These are phyloP conservation scores for Otolemur crassicaudatus DNA, from an alignment of 2,797 vertebrate species.

Conservation along the genomic window DNA sequence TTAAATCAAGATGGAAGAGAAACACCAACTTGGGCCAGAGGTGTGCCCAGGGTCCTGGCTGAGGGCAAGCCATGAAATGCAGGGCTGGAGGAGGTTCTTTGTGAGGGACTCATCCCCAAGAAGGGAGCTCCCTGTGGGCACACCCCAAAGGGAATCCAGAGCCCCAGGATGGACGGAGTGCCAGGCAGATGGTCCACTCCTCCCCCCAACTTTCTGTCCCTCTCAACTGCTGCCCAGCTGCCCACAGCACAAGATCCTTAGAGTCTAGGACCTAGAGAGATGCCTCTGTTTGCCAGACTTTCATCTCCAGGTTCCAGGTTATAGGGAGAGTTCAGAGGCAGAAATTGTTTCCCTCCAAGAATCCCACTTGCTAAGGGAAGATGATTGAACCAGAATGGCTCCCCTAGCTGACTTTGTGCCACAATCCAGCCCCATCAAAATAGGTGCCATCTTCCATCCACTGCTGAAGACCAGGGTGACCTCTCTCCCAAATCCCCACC, in stretches of 20 bases:
- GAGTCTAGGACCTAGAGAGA: not conserved
- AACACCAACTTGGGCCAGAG: no score
- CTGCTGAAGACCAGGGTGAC: not conserved
- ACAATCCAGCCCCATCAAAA: not conserved
- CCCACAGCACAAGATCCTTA: not conserved
- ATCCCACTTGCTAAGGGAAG: not conserved
- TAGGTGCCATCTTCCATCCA: not conserved
- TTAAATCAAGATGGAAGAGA: not conserved
- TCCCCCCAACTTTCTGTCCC: not conserved
- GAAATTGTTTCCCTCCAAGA: not conserved
- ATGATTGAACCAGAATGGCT: not conserved
- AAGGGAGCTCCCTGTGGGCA: not conserved
- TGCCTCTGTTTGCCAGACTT: not conserved
- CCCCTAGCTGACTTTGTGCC: not conserved
- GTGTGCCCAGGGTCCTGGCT: not conserved
- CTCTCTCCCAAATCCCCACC: not conserved
- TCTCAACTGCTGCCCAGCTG: not conserved
- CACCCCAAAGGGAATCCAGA: not conserved
- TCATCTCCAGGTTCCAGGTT: not conserved
- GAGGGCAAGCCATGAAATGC: not conserved
- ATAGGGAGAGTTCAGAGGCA: not conserved
- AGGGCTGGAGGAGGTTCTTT: not conserved
- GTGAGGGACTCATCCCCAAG: not conserved
- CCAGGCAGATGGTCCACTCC: accelerated
- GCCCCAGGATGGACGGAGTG: not conserved